Conservation (phyloP, 2,888 invertebrate species). For the Dermolepida albohirtum region DNA sequence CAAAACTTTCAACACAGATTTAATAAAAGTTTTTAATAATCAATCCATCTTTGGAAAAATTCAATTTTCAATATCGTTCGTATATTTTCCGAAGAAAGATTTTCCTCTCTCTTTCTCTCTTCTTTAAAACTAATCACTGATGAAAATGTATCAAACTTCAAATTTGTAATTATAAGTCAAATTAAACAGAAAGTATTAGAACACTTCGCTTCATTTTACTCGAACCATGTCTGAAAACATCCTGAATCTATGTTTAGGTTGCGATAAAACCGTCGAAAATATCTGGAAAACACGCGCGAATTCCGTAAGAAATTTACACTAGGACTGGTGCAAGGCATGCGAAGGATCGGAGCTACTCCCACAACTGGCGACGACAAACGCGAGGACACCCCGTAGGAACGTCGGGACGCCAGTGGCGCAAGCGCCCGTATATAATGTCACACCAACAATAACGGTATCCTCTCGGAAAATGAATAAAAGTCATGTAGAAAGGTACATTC, state of each 20-base stretch:
- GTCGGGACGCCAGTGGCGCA: conserved; percentile 47
- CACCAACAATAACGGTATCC: conserved; percentile 35
- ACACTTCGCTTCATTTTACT: too few species aligned
- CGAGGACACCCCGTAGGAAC: conserved; percentile 51
- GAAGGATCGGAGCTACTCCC: conserved; percentile 47
- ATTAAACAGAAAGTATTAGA: too few species aligned
- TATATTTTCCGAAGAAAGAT: too few species aligned
- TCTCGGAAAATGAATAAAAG: background rate
- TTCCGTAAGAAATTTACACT: background rate
- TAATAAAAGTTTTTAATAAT: conserved; percentile 7
- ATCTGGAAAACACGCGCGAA: conserved; percentile 16
- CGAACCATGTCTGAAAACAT: too few species aligned
- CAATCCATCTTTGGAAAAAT: conserved; percentile 2
- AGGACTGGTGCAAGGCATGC: background rate
- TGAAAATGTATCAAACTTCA: too few species aligned
- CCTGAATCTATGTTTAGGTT: too few species aligned
- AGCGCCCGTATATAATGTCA: conserved; percentile 42
- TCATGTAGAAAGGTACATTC: too few species aligned
- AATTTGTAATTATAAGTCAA: too few species aligned
- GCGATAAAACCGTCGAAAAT: background rate
- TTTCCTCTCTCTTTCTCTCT: background rate
- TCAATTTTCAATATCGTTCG: conserved; percentile 4
- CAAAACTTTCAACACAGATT: conserved; percentile 12
- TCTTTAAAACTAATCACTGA: background rate
- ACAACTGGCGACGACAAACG: conserved; percentile 51